Evolutionary conservation across 2,888 invertebrate genomes (phyloP), one percentile per base, ranked within the genome.

Genomic region (Alloplasta piceator): DNA sequence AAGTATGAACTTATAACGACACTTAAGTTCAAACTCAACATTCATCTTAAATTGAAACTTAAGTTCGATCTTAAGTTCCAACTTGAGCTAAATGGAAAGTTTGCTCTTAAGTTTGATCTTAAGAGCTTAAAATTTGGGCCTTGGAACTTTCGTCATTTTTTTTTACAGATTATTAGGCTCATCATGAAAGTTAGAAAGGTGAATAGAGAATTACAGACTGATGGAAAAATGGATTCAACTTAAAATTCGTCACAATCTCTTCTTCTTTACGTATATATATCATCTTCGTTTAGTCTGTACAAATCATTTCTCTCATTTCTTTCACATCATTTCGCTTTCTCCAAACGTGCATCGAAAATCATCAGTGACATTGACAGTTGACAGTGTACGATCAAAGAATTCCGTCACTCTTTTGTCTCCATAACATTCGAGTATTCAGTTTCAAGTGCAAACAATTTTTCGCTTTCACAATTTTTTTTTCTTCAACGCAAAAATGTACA

Each of bases 311-410:
- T 26, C 26, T 56, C 41, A 73, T 64, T 64, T 68, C 7, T 26
- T 3, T 46, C 55, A 58, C 43, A 66, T 48, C 71, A 41, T 72
- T 60, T 67, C 76, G 67, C 61, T 70, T 76, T 76, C 74, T 82
- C 76, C 64, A 61, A 81, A 80, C 81, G 81, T 75, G 61, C 81
- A 82, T 83, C 74, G 71, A 82, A 80, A 82, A 81, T 81, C 70
- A 78, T 63, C 9, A 10, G 38, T 64, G 76, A 61, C 60, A 16
- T 26, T 26, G 48, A n/a, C n/a, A n/a, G n/a, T n/a, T n/a, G n/a
- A n/a, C n/a, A n/a, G 36, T 38, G 9, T 55, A 55, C 55, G 46
- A 48, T 10, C 41, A 26, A 46, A 58, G 14, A 73, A 66, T 70
- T 16, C 26, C 50, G 56, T 70, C 38, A 74, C 39, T 50, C 39